Evolutionary conservation across 2,888 invertebrate genomes (phyloP).

Genomic region (Apoda limacodes): DNA sequence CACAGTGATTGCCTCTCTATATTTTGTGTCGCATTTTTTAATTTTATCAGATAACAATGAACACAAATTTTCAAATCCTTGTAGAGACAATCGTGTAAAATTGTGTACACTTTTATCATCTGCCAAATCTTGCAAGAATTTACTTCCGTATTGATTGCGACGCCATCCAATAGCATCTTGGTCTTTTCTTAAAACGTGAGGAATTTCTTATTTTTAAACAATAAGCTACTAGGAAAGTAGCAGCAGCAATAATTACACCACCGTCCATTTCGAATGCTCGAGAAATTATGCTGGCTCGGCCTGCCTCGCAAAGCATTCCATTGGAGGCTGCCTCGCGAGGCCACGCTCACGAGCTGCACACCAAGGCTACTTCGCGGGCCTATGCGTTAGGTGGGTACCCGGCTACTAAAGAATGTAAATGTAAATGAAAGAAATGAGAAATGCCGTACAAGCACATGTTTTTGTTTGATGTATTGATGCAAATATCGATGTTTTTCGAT

Average conservation of each 20-base stretch:
- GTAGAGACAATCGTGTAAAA: conserved; percentile 14
- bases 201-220: conserved; percentile 18
- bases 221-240: conserved; percentile 7
- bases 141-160: conserved; percentile 18
- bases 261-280: no score
- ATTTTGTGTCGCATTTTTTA: conserved; percentile 6
- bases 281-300: conserved; percentile 1
- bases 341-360: conserved; percentile 4
- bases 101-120: no score
- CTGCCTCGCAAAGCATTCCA: conserved; percentile 4
- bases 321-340: no score
- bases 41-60: conserved; percentile 18
- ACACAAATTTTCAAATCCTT: conserved; percentile 19
- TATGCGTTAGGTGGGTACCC: conserved; percentile 4
- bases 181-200: conserved; percentile 18
- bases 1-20: no score
- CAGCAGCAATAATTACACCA: no score
- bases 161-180: conserved; percentile 20
- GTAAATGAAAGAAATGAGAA: no score
- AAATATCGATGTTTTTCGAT: no score
- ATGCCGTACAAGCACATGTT: no score
- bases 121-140: no score
- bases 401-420: conserved; percentile 1
- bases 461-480: no score
- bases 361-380: conserved; percentile 5